Base-by-base conservation (phyloP, 2,113 vertebrate species). In the Corythornis vintsioides region DNA sequence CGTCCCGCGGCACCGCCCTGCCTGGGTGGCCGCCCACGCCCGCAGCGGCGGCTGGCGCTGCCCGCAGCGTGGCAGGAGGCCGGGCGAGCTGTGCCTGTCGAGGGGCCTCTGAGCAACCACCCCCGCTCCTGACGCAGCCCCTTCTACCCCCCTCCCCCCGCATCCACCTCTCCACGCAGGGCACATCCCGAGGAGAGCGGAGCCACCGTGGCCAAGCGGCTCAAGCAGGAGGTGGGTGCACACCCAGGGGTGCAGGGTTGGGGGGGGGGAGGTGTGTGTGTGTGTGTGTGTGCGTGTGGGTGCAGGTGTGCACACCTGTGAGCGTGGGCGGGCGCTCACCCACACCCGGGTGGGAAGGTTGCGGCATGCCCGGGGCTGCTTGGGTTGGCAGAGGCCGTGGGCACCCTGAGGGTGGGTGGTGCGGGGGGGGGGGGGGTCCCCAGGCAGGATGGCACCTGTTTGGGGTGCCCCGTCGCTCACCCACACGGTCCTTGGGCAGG, bases 171-270 rank as follows among this genome's bases (percentile, higher is more conserved):
- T 38, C 38, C 29, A n/a, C 65, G 8, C 92, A 99, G 99, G 95
- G 95, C 98, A 11, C 98, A 97, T 59, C 50, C 97, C 14, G 98
- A 98, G 74, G 98, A 98, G 50, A 24, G 95, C 17, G 96, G 96
- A 61, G 97, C 95, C 11, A 72, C 95, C 3, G 91, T 70, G 13
- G 96, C 98, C 64, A 99, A 99, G 96, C 98, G 98, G 90, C 97
- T 98, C 56, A 99, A 98, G 95, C 98, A 98, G 40, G 99, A 99
- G 98, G 99, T 99, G 91, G 95, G 97, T 94, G 10, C 5, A 5
- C 10, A 47, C 38, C 33, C 31, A 3, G 60, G 56, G 28, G 56
- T 5, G 56, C 1, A 2, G 35, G 35, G 35, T 35, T 35, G 42
- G 8, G 29, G 24, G 48, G 13, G 38, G 38, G 35, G 35, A 9